A percentile compares a stretch with the other conserved stretches of the same genome.
These are phyloP conservation scores for Thinocorus orbignyianus DNA, from an alignment of 2,113 vertebrate genomes.

Conservation along the genomic window DNA sequence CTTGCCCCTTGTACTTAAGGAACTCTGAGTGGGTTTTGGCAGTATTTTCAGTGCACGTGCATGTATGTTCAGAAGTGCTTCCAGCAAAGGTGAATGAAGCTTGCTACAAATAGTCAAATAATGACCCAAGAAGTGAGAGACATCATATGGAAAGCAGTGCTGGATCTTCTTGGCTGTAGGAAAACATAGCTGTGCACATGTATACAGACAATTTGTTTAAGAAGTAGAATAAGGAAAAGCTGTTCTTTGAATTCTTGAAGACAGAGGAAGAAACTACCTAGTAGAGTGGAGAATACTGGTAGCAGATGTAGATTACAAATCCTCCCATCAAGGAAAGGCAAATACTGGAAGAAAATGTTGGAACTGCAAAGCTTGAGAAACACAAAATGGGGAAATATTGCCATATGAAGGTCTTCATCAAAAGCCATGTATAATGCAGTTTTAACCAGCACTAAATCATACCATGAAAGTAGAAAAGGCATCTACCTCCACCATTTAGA, in stretches of 20 bases:
- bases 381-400: background rate
- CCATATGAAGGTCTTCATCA: background rate
- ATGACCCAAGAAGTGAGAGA: background rate
- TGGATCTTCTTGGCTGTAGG: background rate
- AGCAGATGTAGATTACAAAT: background rate
- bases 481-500: background rate
- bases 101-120: background rate
- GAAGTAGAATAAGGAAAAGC: background rate
- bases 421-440: background rate
- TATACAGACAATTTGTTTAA: background rate
- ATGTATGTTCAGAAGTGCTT: background rate
- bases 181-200: background rate
- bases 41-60: background rate
- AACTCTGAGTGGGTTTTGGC: background rate
- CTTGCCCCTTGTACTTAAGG: background rate
- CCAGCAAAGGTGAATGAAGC: background rate
- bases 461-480: background rate
- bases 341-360: background rate
- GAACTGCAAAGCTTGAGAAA: background rate
- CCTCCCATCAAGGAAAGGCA: background rate
- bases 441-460: background rate
- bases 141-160: background rate
- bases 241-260: background rate
- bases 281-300: background rate
- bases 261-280: background rate